Evolutionary conservation across 2,797 vertebrate species (phyloP), one percentile per base, ranked within the genome.

Genomic region (Dipus sagitta): DNA sequence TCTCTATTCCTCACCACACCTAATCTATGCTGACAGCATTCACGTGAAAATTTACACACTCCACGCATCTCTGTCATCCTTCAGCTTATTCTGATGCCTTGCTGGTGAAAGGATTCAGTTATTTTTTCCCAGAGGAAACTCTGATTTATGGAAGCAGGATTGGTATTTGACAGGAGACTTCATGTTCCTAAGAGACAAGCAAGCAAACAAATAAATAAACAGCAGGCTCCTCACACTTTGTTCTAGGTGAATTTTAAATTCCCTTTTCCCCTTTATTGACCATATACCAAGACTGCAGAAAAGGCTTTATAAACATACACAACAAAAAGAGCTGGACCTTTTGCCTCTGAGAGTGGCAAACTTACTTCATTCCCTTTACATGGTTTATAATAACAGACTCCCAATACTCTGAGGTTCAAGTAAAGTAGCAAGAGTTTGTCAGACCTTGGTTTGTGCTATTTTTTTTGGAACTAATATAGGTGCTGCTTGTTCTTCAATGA

Each of bases 21-120:
- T 92, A 87, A 93, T 95, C 71, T 88, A 86, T 86, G 71, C 89
- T 91, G 95, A 94, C 95, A 94, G 72, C 84, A 60, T 91, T 95
- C 12, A 13, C 71, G 62, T 34, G 38, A 86, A 92, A 87, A 81
- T 21, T 77, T 74, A 70, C 75, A 68, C 80, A 47, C 18, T 38
- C 32, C 67, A 74, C 65, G 6, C 62, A 26, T 79, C 84, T 81
- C 89, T 85, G 90, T 54, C 78, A 82, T 70, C 77, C 80, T 93
- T 83, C 28, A 30, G 30, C 91, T 94, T 77, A 77, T 62, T 87
- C 54, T 17, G 14, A 71, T 18, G 64, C 23, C 38, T 2, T 47
- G n/a, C 34, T 84, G 23, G 80, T 78, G 84, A 67, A 90, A 92
- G 34, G 80, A 80, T 86, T 95, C 93, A 54, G n/a, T 85, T 92